A percentile compares a stretch with the other conserved stretches of the same genome.
Evolutionary conservation across 2,797 vertebrate genomes (phyloP).

Genomic region (Gouania willdenowi): DNA sequence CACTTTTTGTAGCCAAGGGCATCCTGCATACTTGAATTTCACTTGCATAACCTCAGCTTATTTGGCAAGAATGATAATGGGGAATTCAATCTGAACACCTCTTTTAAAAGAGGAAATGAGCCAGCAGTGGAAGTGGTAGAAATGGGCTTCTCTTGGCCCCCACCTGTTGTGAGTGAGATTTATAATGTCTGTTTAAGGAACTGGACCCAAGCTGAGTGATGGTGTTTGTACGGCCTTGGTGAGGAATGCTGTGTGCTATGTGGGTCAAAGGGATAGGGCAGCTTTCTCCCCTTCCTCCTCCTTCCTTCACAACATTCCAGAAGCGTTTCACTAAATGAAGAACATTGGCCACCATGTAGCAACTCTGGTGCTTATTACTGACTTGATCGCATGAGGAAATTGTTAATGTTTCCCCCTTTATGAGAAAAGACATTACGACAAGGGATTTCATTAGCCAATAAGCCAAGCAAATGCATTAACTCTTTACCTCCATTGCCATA

Average conservation of each 20-base stretch:
- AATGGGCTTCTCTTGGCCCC: constrained; percentile 15
- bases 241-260: constrained; percentile 69
- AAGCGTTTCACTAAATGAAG: constrained; percentile 64
- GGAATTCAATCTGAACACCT: constrained; percentile 35
- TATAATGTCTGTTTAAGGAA: constrained; percentile 52
- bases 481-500: not conserved
- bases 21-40: constrained; percentile 58
- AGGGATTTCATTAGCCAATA: not conserved
- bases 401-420: not conserved
- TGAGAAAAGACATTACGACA: not conserved
- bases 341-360: constrained; percentile 49
- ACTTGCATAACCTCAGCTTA: constrained; percentile 60
- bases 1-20: constrained; percentile 33
- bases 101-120: constrained; percentile 30
- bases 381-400: constrained; percentile 12
- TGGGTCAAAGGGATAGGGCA: constrained; percentile 71
- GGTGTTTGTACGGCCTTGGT: constrained; percentile 68
- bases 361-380: constrained; percentile 45
- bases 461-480: not conserved
- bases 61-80: constrained; percentile 47
- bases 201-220: constrained; percentile 40
- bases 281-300: constrained; percentile 42
- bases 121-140: constrained; percentile 23
- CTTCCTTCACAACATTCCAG: constrained; percentile 66
- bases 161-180: constrained; percentile 59